A percentile compares a stretch with the other conserved stretches of the same genome.
Conservation (phyloP, 2,888 invertebrate species). For the Neoaliturus tenellus region DNA sequence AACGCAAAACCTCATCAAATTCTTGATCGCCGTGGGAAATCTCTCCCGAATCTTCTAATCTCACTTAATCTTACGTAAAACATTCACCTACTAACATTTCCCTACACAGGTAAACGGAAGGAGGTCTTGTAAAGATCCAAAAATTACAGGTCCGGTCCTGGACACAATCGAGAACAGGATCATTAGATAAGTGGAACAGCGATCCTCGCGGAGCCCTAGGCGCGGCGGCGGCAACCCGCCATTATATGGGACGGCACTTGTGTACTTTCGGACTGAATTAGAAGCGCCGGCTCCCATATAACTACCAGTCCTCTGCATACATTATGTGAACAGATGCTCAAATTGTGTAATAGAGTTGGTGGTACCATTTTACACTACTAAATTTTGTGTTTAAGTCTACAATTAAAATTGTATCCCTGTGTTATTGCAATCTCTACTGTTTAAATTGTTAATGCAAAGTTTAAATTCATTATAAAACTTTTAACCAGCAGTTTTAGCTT, state of each 20-base stretch:
- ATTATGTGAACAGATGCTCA: neutral
- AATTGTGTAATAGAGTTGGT: neutral
- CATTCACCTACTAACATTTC: neutral
- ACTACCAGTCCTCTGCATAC: neutral
- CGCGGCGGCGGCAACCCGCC: neutral
- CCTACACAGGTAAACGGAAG: neutral
- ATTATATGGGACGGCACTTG: slow-evolving; percentile 9
- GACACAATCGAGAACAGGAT: slow-evolving; percentile 15
- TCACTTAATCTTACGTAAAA: neutral
- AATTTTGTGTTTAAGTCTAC: too few relatives aligned
- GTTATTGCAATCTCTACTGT: too few relatives aligned
- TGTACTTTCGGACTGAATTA: slow-evolving; percentile 14
- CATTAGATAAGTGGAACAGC: slow-evolving; percentile 22
- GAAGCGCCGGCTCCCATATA: neutral
- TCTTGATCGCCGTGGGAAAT: neutral
- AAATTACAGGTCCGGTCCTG: neutral
- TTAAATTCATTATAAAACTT: too few relatives aligned
- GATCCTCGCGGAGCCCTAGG: neutral
- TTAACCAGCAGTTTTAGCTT: too few relatives aligned
- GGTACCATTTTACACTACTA: too few relatives aligned
- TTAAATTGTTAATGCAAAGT: too few relatives aligned
- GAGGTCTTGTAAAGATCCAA: neutral
- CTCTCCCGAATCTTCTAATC: too few relatives aligned
- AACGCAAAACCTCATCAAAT: neutral
- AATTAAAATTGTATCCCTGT: too few relatives aligned